These are phyloP conservation scores for Ctenodactylus gundi DNA, from an alignment of 2,113 vertebrate species.

Conservation along the genomic window DNA sequence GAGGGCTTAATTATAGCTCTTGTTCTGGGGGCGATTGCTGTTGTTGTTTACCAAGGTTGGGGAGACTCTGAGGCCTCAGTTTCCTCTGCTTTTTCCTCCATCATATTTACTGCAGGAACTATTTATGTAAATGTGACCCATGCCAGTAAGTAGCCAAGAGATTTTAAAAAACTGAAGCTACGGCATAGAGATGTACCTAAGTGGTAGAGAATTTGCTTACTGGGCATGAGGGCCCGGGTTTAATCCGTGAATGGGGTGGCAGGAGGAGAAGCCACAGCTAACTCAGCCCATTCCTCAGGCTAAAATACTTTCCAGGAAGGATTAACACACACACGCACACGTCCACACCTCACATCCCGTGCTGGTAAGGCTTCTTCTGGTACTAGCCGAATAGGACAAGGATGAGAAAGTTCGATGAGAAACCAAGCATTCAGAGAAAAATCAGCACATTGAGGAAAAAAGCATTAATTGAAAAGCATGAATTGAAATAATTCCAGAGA, in stretches of 20 bases:
- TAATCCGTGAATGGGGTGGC: not conserved
- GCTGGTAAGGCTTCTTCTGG: not conserved
- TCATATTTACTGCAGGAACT: not conserved
- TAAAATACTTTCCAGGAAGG: not conserved
- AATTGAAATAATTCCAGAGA: conserved; percentile 51
- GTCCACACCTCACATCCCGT: not conserved
- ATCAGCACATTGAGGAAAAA: not conserved
- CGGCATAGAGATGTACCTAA: too few relatives aligned
- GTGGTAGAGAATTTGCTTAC: not conserved
- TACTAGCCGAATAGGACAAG: not conserved
- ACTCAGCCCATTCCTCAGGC: not conserved
- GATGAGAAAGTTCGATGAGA: not conserved
- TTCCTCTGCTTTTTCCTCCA: too few relatives aligned
- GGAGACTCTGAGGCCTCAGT: fast-evolving
- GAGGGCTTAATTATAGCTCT: not conserved
- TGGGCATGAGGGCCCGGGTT: not conserved
- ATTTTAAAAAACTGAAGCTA: not conserved
- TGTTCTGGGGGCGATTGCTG: fast-evolving
- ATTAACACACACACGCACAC: not conserved
- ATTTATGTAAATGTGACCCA: not conserved
- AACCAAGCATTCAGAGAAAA: conserved; percentile 21
- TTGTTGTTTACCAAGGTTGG: not conserved
- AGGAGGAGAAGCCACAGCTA: not conserved
- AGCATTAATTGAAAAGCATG: conserved; percentile 39
- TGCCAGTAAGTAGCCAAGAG: not conserved